These are phyloP conservation scores for Aphelinus certus DNA, from an alignment of 1,140 invertebrate species.

Conservation along the genomic window DNA sequence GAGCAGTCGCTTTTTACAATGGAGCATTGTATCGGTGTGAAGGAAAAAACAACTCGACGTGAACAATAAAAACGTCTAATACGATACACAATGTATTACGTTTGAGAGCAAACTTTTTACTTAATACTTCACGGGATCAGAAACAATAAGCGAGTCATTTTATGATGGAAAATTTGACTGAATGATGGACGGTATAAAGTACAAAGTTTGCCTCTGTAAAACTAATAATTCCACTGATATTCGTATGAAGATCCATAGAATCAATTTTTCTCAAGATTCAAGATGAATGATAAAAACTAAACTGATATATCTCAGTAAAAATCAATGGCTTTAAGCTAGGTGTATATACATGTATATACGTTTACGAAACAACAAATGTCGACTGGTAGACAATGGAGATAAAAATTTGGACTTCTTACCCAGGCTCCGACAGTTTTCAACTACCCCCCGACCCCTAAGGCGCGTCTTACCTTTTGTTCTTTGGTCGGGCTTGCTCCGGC, in stretches of 20 bases:
- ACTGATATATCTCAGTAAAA: slow-evolving; percentile 19
- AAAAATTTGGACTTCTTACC: slow-evolving; percentile 48
- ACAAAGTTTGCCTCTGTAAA: too few relatives aligned
- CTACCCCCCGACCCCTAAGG: slow-evolving; percentile 42
- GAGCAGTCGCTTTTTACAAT: too few relatives aligned
- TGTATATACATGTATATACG: neutral
- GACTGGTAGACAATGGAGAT: slow-evolving; percentile 22
- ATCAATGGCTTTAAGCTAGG: slow-evolving; percentile 15
- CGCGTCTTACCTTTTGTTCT: slow-evolving; percentile 79
- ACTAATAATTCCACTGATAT: too few relatives aligned
- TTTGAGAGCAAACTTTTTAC: slow-evolving; percentile 26
- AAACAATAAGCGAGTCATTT: too few relatives aligned
- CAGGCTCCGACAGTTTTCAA: slow-evolving; percentile 30
- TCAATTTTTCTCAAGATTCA: slow-evolving; percentile 15
- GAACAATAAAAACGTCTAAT: neutral
- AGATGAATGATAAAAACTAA: slow-evolving; percentile 35
- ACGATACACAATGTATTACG: slow-evolving; percentile 31
- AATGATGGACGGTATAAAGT: too few relatives aligned
- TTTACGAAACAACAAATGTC: slow-evolving; percentile 18
- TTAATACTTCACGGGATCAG: neutral
- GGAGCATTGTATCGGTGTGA: too few relatives aligned
- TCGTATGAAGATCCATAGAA: neutral
- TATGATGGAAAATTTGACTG: too few relatives aligned
- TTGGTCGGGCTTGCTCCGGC: slow-evolving; percentile 76
- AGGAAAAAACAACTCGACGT: too few relatives aligned